phyloP scores from a whole-genome alignment of 2,888 invertebrate species.

The Tinea trinotella region DNA sequence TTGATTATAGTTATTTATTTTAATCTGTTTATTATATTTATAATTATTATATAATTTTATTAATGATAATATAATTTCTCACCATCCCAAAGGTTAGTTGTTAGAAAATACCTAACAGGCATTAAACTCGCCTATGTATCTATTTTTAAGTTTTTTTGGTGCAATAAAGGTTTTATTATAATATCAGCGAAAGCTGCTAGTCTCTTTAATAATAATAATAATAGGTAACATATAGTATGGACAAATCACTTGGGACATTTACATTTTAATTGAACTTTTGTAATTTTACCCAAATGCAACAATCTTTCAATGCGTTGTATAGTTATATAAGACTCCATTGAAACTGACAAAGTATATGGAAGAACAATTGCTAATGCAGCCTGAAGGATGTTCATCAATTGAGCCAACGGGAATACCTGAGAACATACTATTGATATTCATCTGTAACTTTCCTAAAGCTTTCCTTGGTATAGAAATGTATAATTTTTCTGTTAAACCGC shows the following conservation, averaged over 20 bases:
- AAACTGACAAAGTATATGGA: constrained; percentile 63
- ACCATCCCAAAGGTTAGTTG: too few relatives aligned
- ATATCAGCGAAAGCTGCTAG: background rate
- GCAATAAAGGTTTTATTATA: too few relatives aligned
- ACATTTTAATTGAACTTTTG: constrained; percentile 26
- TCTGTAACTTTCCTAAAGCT: too few relatives aligned
- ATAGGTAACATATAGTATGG: background rate
- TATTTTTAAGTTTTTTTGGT: too few relatives aligned
- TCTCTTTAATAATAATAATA: background rate
- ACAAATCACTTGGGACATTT: background rate
- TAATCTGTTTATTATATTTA: too few relatives aligned
- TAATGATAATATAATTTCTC: too few relatives aligned
- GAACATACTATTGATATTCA: constrained; percentile 26
- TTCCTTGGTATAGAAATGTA: too few relatives aligned
- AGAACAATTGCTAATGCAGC: constrained; percentile 67
- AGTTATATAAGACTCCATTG: constrained; percentile 73
- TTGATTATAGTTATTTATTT: too few relatives aligned
- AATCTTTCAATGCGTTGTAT: constrained; percentile 71
- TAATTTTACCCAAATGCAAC: constrained; percentile 69
- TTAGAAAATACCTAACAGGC: too few relatives aligned
- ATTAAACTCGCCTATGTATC: too few relatives aligned
- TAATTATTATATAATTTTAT: too few relatives aligned
- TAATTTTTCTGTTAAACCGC: too few relatives aligned
- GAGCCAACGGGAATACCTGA: constrained; percentile 81
- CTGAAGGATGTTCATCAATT: constrained; percentile 83